A percentile compares a stretch with the other conserved stretches of the same genome.
Evolutionary conservation across 2,797 vertebrate genomes (phyloP).

Genomic region (Geotrypetes seraphini): DNA sequence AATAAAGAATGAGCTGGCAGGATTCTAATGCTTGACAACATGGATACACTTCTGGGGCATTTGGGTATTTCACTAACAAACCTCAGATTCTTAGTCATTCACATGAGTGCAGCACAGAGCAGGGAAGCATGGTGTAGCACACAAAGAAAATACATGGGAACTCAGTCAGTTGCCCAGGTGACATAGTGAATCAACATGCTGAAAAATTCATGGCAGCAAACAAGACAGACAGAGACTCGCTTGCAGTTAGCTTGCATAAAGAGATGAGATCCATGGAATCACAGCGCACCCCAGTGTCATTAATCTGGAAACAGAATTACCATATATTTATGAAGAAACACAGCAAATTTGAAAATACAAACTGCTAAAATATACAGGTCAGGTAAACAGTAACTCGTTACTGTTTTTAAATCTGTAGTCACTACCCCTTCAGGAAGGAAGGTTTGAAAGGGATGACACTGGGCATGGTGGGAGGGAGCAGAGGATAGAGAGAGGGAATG

Average conservation of each 20-base stretch:
- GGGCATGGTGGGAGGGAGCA: no score
- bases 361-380: not conserved
- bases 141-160: conserved; percentile 43
- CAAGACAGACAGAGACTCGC: conserved; percentile 8
- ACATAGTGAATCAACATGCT: conserved; percentile 26
- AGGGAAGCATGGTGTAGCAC: conserved; percentile 16
- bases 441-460: no score
- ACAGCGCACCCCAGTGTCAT: conserved; percentile 68
- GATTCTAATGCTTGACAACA: conserved; percentile 12
- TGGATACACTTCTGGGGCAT: conserved; percentile 21
- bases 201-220: conserved; percentile 21
- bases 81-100: conserved; percentile 28
- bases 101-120: conserved; percentile 14
- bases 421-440: no score
- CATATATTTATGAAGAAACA: not conserved
- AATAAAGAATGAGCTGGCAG: conserved; percentile 20
- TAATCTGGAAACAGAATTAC: not conserved
- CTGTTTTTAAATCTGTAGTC: no score
- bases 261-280: conserved; percentile 30
- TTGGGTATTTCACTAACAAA: conserved; percentile 32
- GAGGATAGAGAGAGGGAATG: no score
- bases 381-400: no score
- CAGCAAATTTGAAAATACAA: not conserved
- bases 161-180: conserved; percentile 37
- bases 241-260: not conserved